Evolutionary conservation across 2,113 vertebrate species (phyloP).

Genomic region (Phocoena sinus): DNA sequence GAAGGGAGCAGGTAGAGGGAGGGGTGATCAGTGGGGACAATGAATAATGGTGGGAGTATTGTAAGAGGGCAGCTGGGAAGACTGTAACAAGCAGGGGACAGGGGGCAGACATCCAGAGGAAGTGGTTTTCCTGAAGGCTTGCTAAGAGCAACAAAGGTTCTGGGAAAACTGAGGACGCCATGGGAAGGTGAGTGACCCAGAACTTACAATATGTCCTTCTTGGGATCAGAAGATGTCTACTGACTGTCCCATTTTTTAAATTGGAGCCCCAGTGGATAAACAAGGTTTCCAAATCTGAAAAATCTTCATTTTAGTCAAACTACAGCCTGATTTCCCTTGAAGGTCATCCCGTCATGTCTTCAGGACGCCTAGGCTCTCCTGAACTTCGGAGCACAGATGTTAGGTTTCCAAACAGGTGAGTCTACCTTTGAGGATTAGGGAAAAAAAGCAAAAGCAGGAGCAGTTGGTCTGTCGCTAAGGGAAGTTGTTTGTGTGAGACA

Average conservation of each 20-base stretch:
- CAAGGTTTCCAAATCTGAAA: background rate
- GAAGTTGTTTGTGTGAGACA: background rate
- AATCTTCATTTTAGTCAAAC: conserved; percentile 7
- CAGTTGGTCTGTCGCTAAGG: background rate
- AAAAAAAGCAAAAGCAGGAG: background rate
- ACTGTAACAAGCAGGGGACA: background rate
- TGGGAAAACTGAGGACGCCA: conserved; percentile 39
- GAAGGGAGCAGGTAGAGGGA: background rate
- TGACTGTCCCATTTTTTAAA: background rate
- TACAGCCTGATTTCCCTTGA: background rate
- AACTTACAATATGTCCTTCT: background rate
- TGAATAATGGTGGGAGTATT: background rate
- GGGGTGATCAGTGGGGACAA: background rate
- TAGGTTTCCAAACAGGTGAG: background rate
- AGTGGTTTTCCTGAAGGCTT: conserved; percentile 59
- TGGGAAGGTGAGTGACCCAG: conserved; percentile 52
- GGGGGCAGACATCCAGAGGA: conserved; percentile 46
- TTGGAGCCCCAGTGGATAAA: background rate
- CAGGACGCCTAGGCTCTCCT: background rate
- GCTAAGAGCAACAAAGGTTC: conserved; percentile 56
- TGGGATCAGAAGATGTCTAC: conserved; percentile 9
- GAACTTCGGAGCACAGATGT: background rate
- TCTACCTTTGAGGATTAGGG: background rate
- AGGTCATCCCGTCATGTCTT: background rate
- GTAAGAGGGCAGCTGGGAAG: background rate